Evolutionary conservation across 2,797 vertebrate genomes (phyloP).

Genomic region (Xenops minutus): DNA sequence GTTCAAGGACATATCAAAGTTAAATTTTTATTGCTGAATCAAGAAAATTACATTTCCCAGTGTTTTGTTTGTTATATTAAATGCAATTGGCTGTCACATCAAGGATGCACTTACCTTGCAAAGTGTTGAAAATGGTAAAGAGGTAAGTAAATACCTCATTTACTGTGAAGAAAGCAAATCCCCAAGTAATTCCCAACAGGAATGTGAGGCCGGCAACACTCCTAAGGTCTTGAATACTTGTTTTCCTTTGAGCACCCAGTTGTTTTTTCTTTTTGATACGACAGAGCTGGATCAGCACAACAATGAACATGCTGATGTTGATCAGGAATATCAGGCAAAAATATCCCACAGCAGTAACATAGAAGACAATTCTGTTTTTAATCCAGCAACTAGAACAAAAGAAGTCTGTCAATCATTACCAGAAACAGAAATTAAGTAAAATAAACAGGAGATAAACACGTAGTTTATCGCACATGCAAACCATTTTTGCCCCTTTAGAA

Average conservation of each 20-base stretch:
- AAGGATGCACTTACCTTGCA: conserved; percentile 84
- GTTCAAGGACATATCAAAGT: not conserved
- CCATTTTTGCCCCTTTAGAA: not conserved
- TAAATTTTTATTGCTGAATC: not conserved
- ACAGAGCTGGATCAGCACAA: conserved; percentile 90
- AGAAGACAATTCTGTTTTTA: conserved; percentile 83
- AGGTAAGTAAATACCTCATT: conserved; percentile 88
- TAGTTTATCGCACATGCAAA: not conserved
- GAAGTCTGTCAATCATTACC: not conserved
- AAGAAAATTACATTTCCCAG: not conserved
- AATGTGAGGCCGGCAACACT: conserved; percentile 87
- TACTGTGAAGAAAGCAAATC: conserved; percentile 91
- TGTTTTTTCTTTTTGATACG: conserved; percentile 94
- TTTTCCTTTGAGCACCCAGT: conserved; percentile 85
- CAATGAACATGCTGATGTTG: conserved; percentile 89
- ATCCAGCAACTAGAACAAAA: conserved; percentile 89
- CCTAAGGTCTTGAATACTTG: conserved; percentile 84
- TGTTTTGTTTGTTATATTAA: not conserved
- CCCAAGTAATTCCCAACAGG: conserved; percentile 95
- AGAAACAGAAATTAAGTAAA: not conserved
- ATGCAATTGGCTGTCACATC: not conserved
- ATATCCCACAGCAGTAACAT: conserved; percentile 90
- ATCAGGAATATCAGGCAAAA: conserved; percentile 86
- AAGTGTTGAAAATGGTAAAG: conserved; percentile 91
- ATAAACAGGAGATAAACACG: not conserved